These are phyloP conservation scores for Panopea generosa DNA, from an alignment of 2,888 invertebrate species.

Conservation along the genomic window DNA sequence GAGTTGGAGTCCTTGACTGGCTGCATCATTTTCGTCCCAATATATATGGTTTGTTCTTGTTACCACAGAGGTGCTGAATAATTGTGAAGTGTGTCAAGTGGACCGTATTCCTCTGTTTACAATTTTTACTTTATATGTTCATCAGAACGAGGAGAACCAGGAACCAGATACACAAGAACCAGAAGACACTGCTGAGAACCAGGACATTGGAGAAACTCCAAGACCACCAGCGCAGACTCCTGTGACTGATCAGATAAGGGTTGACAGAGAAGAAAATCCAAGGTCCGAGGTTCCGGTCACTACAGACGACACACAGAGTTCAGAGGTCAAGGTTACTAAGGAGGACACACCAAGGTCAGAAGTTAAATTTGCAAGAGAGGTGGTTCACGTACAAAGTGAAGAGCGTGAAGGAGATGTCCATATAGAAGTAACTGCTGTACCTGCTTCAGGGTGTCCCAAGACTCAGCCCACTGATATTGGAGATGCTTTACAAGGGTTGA, in stretches of 20 bases:
- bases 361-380: conserved; percentile 28
- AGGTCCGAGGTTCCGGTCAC: background rate
- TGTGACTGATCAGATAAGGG: background rate
- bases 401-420: conserved; percentile 61
- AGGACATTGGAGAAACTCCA: background rate
- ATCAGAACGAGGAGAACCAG: conserved; percentile 13
- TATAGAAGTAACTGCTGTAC: conserved; percentile 68
- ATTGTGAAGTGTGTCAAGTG: no score
- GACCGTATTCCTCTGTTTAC: no score
- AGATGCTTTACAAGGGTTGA: conserved; percentile 54
- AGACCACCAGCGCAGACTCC: background rate
- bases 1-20: no score
- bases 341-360: conserved; percentile 8
- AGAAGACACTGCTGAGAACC: background rate
- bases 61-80: no score
- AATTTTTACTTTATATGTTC: no score
- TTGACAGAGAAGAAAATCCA: conserved; percentile 6
- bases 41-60: no score
- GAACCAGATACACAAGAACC: background rate
- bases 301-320: conserved; percentile 26
- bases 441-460: conserved; percentile 57
- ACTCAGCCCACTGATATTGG: conserved; percentile 48
- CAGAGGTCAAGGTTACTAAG: conserved; percentile 10
- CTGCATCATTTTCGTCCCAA: no score
- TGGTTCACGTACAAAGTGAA: conserved; percentile 44